Percentiles rank a stretch among this genome's conserved stretches.
phyloP scores from a whole-genome alignment of 2,113 vertebrate genomes.

The Rhegmatorhina hoffmannsi region DNA sequence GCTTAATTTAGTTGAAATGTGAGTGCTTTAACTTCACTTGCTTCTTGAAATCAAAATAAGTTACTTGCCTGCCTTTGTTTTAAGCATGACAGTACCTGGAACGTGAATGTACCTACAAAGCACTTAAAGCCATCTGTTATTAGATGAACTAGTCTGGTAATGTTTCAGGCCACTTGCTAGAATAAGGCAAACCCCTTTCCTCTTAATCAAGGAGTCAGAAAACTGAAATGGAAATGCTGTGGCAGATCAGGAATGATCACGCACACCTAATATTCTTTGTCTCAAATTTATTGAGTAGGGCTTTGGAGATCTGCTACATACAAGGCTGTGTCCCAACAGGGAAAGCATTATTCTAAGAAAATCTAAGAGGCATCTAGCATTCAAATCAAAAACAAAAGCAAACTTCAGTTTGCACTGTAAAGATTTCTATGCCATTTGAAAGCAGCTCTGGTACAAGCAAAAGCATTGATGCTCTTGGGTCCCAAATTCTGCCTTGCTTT shows the following conservation, averaged over 20 bases:
- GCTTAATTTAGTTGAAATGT: neutral
- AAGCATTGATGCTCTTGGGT: neutral
- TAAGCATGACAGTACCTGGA: neutral
- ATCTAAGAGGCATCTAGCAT: neutral
- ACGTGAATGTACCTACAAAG: neutral
- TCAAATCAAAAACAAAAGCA: neutral
- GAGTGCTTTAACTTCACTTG: neutral
- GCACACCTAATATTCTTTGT: neutral
- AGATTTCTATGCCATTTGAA: neutral
- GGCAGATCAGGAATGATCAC: neutral
- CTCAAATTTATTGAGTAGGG: neutral
- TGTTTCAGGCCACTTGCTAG: neutral
- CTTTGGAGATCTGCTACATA: neutral
- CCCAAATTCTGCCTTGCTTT: neutral
- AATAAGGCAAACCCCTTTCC: neutral
- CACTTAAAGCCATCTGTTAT: neutral
- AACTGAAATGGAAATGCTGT: neutral
- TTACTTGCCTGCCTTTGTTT: neutral
- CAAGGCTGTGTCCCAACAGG: neutral
- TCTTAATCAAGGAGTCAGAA: neutral
- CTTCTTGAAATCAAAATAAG: neutral
- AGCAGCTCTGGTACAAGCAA: neutral
- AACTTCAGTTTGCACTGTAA: neutral
- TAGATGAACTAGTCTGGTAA: neutral
- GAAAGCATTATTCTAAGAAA: neutral